A percentile compares a stretch with the other conserved stretches of the same genome.
These are phyloP conservation scores for Dasyornis broadbenti DNA, from an alignment of 2,113 vertebrate genomes.

Conservation along the genomic window DNA sequence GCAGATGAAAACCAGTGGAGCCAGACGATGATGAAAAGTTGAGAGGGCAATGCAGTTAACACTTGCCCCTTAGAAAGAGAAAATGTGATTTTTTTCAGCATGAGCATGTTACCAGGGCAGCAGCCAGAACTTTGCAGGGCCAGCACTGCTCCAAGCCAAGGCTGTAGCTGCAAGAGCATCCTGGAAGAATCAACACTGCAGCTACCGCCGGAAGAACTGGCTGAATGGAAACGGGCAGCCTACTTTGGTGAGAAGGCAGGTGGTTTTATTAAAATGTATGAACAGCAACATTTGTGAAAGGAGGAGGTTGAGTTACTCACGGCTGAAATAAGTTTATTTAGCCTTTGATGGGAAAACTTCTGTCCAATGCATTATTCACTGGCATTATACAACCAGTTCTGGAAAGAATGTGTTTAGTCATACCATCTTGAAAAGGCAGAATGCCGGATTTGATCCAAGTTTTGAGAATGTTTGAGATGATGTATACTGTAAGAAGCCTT, in stretches of 20 bases:
- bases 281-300: background rate
- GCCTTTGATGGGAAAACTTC: constrained; percentile 1
- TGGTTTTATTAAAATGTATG: constrained; percentile 2
- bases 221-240: background rate
- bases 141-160: background rate
- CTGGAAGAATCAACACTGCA: background rate
- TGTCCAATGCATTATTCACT: background rate
- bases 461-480: background rate
- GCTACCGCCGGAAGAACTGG: background rate
- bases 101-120: background rate
- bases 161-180: background rate
- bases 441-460: background rate
- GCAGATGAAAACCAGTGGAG: background rate
- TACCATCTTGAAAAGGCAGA: background rate
- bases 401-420: background rate
- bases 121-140: background rate
- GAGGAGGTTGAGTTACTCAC: background rate
- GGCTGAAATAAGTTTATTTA: constrained; percentile 18
- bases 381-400: background rate
- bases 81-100: background rate
- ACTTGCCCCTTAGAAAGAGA: background rate
- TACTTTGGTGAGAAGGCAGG: background rate
- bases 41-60: background rate
- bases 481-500: background rate
- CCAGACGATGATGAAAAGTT: background rate